phyloP scores from a whole-genome alignment of 92 coral and sea anemone species.

The Meandrina meandrites region DNA sequence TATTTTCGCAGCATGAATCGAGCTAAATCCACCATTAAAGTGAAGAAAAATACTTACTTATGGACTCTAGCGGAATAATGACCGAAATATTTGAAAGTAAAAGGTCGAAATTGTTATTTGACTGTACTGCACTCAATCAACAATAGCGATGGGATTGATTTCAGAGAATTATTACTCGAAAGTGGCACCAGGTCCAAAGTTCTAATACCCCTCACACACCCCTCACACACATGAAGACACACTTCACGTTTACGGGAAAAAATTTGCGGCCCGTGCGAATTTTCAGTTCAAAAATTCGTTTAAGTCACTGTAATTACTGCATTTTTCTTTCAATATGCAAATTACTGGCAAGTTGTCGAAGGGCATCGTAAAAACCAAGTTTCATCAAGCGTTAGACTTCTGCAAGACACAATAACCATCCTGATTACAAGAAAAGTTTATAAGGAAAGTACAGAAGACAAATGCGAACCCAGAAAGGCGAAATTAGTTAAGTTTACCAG shows the following conservation, averaged over 20 bases:
- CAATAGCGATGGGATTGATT: conserved; percentile 20
- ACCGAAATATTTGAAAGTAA: conserved; percentile 1
- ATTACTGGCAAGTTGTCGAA: conserved; percentile 1
- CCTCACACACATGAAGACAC: background rate
- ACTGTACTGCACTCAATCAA: background rate
- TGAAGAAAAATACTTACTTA: background rate
- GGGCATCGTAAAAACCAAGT: background rate
- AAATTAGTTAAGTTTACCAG: background rate
- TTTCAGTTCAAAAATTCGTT: background rate
- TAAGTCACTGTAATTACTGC: background rate
- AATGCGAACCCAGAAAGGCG: background rate
- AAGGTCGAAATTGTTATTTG: background rate
- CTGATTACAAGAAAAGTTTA: background rate
- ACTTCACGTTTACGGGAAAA: background rate
- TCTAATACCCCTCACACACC: background rate
- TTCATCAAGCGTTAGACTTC: background rate
- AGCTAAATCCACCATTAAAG: background rate
- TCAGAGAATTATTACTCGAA: conserved; percentile 35
- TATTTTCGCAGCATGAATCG: background rate
- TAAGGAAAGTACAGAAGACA: background rate
- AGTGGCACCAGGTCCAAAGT: conserved; percentile 37
- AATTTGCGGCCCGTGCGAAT: background rate
- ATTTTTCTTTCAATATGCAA: background rate
- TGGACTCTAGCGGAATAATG: background rate
- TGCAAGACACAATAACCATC: background rate